Percentiles rank a stretch among this genome's conserved stretches.
Conservation (phyloP, 2,888 invertebrate species). For the Synergus gifuensis region DNA sequence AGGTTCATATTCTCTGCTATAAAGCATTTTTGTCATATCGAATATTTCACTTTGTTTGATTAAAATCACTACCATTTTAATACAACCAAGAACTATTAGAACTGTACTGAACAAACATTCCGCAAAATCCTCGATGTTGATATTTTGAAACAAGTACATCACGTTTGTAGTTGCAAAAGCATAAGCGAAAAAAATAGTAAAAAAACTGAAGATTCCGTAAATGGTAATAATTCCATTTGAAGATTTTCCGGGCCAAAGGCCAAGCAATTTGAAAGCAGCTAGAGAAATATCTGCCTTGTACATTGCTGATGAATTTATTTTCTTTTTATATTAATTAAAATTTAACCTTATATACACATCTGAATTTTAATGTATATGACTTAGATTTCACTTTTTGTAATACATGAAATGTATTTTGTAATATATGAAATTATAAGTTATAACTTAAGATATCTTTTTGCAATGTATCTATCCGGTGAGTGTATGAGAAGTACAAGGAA, state of each 20-base stretch:
- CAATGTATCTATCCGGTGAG: background rate
- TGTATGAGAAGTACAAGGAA: background rate
- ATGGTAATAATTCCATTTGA: background rate
- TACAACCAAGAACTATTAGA: background rate
- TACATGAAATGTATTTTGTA: too few species aligned
- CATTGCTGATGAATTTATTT: background rate
- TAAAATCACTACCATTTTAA: background rate
- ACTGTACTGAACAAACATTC: background rate
- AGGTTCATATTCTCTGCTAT: background rate
- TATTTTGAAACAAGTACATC: background rate
- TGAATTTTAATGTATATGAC: background rate
- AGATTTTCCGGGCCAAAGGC: background rate
- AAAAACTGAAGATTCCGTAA: background rate
- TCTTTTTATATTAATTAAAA: background rate
- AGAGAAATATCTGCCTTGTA: conserved; percentile 32
- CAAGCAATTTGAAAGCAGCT: background rate
- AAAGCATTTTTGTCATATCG: background rate
- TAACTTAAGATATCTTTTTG: background rate
- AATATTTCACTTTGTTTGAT: background rate
- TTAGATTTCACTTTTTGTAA: too few species aligned
- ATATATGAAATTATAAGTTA: too few species aligned
- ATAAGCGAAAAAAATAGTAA: background rate
- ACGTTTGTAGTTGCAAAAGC: background rate
- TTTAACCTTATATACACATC: background rate
- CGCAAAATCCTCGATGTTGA: background rate